These are phyloP conservation scores for Peribatodes rhomboidaria DNA, from an alignment of 2,888 invertebrate species.

Conservation along the genomic window DNA sequence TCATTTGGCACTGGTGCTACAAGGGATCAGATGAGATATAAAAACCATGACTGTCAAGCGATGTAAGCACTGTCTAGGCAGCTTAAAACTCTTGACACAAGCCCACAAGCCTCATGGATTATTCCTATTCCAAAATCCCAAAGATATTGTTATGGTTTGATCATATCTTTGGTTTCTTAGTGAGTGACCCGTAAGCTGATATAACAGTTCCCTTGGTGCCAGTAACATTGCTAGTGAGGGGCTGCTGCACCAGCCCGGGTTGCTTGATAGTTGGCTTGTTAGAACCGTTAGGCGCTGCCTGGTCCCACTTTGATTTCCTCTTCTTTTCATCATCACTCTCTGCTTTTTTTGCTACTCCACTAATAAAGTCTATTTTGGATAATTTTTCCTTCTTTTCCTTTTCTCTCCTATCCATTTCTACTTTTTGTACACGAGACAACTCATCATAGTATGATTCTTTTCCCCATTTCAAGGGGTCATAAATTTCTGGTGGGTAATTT, in stretches of 20 bases:
- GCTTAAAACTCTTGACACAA: no score
- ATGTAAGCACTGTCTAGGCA: no score
- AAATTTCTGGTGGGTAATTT: constrained; percentile 97
- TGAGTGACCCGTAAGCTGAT: constrained; percentile 96
- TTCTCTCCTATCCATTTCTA: constrained; percentile 96
- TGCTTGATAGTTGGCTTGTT: constrained; percentile 88
- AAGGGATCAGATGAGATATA: no score
- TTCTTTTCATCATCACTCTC: constrained; percentile 92
- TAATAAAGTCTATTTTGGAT: constrained; percentile 94
- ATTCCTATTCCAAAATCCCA: constrained; percentile 25
- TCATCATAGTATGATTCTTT: constrained; percentile 98
- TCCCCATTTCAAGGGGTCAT: constrained; percentile 96
- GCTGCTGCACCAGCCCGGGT: constrained; percentile 90
- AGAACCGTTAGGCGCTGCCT: constrained; percentile 89
- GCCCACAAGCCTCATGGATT: neutral
- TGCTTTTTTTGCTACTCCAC: constrained; percentile 89
- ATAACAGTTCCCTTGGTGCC: constrained; percentile 97
- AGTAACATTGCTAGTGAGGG: constrained; percentile 92
- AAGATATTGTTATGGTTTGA: constrained; percentile 30
- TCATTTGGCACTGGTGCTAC: neutral
- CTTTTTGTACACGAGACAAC: constrained; percentile 94
- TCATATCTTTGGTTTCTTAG: constrained; percentile 91
- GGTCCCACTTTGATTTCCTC: constrained; percentile 97
- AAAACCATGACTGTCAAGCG: no score
- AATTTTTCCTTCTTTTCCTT: constrained; percentile 94